phyloP scores from a whole-genome alignment of 2,113 vertebrate species.

The Entelurus aequoreus region DNA sequence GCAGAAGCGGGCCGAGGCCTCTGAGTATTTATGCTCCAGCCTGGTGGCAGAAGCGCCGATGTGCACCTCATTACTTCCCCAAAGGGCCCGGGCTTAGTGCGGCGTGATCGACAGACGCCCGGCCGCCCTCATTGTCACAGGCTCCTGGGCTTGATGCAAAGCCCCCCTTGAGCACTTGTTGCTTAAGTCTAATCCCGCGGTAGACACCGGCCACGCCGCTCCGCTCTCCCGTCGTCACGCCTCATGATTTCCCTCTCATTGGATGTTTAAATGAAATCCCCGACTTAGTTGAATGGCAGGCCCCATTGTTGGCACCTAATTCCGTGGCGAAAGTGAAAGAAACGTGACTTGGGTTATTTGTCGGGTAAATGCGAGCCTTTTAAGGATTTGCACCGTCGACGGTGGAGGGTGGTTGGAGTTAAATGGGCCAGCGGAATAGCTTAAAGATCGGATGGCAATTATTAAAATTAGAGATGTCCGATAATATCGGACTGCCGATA shows the following conservation, averaged over 20 bases:
- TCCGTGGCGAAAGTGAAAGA: constrained; percentile 43
- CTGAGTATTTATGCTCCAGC: constrained; percentile 58
- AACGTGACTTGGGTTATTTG: constrained; percentile 54
- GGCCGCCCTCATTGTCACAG: constrained; percentile 70
- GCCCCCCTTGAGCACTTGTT: constrained; percentile 72
- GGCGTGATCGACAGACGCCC: constrained; percentile 70
- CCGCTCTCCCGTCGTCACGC: constrained; percentile 61
- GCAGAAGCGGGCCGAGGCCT: constrained; percentile 35
- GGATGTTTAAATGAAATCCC: constrained; percentile 75
- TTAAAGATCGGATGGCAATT: background rate
- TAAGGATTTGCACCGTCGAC: constrained; percentile 19
- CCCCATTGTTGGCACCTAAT: constrained; percentile 67
- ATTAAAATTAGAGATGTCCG: too few species aligned
- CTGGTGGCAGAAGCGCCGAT: constrained; percentile 53
- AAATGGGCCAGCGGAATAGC: constrained; percentile 11
- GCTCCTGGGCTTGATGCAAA: constrained; percentile 71
- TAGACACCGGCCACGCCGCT: constrained; percentile 65
- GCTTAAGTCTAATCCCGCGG: constrained; percentile 70
- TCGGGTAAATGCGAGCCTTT: constrained; percentile 41
- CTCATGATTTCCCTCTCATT: constrained; percentile 73
- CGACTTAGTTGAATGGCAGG: constrained; percentile 58
- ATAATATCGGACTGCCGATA: too few species aligned
- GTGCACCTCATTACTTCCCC: constrained; percentile 70
- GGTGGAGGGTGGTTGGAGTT: constrained; percentile 16
- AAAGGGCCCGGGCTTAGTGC: constrained; percentile 68